Conservation (phyloP, 2,797 vertebrate species). For the Sebastes elongatus region DNA sequence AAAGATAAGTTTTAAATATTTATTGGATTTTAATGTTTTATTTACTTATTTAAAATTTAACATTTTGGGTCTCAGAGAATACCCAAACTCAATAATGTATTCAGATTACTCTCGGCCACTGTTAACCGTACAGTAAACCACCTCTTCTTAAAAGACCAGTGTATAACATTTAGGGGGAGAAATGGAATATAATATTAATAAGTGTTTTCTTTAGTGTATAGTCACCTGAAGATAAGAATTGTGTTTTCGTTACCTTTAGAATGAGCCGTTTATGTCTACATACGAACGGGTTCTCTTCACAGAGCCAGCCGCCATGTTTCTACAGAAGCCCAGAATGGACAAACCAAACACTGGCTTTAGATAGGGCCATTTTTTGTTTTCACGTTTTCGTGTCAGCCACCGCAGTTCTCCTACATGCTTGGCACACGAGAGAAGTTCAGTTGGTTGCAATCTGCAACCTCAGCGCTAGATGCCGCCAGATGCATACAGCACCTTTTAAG, state of each 20-base stretch:
- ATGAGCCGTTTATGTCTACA: too few species aligned
- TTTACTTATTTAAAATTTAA: slow-evolving; percentile 7
- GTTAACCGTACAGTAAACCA: neutral
- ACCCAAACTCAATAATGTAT: neutral
- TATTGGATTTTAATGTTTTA: neutral
- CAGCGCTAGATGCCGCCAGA: neutral
- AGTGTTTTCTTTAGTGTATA: too few species aligned
- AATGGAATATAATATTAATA: neutral
- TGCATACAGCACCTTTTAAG: neutral
- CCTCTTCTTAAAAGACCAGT: neutral
- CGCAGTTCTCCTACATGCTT: neutral
- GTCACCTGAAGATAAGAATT: too few species aligned
- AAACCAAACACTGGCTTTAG: neutral
- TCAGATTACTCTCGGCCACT: neutral
- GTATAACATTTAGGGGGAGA: neutral
- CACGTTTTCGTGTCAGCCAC: neutral
- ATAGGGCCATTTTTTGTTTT: neutral
- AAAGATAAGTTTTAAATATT: neutral
- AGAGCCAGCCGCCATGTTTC: too few species aligned
- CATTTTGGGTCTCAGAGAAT: slow-evolving; percentile 6
- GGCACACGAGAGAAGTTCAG: neutral
- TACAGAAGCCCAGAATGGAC: too few species aligned
- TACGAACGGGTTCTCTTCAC: too few species aligned
- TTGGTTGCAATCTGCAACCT: neutral
- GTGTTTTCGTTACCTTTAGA: too few species aligned